These are phyloP conservation scores for Aptenodytes patagonicus DNA, from an alignment of 2,113 vertebrate species.

Conservation along the genomic window DNA sequence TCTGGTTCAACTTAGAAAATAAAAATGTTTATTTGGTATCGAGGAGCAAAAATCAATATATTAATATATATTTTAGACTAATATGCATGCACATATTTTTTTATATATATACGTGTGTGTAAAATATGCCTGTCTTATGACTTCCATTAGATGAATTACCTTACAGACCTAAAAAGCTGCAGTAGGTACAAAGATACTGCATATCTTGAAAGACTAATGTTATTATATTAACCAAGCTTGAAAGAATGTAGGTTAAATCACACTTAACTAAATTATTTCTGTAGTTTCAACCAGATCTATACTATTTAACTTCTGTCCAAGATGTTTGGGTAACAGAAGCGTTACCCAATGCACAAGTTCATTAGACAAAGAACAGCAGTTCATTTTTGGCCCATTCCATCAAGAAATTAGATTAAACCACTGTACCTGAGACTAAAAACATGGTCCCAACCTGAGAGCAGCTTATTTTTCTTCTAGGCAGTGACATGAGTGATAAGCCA, in stretches of 20 bases:
- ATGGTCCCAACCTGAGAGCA: fast-evolving
- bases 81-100: background rate
- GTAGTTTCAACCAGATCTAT: background rate
- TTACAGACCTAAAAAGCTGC: background rate
- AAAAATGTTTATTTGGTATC: fast-evolving
- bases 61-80: background rate
- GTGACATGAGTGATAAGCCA: background rate
- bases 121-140: background rate
- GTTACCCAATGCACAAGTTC: background rate
- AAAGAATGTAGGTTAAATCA: background rate
- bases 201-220: background rate
- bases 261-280: background rate
- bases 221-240: background rate
- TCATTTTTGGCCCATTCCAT: background rate
- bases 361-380: background rate
- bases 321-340: background rate
- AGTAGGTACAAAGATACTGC: background rate
- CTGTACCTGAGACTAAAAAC: background rate
- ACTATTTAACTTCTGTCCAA: background rate
- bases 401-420: background rate
- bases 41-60: background rate
- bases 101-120: background rate
- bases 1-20: background rate
- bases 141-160: background rate
- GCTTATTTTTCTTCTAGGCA: background rate